Evolutionary conservation across 2,888 invertebrate genomes (phyloP).

Genomic region (Limnephilus rhombicus): DNA sequence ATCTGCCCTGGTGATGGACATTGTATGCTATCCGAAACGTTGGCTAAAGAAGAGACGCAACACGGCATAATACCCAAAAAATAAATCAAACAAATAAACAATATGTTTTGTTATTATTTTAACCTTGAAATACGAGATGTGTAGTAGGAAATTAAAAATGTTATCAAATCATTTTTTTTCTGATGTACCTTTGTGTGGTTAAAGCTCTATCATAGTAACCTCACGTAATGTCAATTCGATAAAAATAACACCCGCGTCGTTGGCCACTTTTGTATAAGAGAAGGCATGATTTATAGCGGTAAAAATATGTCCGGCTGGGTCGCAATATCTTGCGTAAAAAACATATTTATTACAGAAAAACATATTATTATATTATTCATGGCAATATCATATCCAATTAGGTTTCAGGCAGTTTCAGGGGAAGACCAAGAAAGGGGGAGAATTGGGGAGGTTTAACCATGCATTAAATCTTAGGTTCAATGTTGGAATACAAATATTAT

Average conservation of each 20-base stretch:
- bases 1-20: too few species aligned
- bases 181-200: too few species aligned
- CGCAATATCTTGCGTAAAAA: neutral
- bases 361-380: neutral
- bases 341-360: neutral
- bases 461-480: neutral
- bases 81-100: too few species aligned
- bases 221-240: neutral
- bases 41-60: too few species aligned
- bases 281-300: neutral
- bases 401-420: neutral
- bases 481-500: neutral
- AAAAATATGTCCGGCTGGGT: neutral
- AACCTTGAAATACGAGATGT: too few species aligned
- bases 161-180: too few species aligned
- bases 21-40: too few species aligned
- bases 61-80: too few species aligned
- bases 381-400: neutral
- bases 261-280: neutral
- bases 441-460: neutral
- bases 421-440: neutral
- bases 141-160: too few species aligned
- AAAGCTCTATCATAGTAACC: neutral
- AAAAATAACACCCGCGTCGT: neutral
- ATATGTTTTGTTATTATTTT: too few species aligned